phyloP scores from a whole-genome alignment of 2,113 vertebrate species.

The Poicephalus gulielmi region DNA sequence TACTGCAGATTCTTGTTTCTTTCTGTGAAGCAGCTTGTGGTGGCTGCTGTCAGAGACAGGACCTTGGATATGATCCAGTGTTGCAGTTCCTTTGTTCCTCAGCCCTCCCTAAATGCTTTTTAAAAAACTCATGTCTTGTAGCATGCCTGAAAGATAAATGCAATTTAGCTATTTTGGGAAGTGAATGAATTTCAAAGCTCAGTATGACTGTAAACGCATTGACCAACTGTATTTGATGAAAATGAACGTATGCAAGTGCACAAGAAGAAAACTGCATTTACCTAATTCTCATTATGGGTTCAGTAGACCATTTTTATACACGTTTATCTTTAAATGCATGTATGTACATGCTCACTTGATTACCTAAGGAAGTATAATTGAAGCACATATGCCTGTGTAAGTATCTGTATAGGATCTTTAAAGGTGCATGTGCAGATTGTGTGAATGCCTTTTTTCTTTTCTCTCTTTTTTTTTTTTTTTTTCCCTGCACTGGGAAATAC shows the following conservation, averaged over 20 bases:
- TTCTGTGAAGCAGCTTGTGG: constrained; percentile 50
- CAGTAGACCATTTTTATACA: neutral
- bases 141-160: neutral
- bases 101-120: neutral
- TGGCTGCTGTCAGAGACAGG: constrained; percentile 52
- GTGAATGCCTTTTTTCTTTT: neutral
- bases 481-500: rapidly evolving
- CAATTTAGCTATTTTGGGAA: neutral
- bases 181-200: neutral
- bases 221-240: neutral
- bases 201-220: neutral
- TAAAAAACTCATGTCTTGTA: neutral
- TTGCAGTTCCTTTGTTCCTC: constrained; percentile 51
- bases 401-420: neutral
- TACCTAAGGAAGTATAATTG: neutral
- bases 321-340: neutral
- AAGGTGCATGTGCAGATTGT: rapidly evolving
- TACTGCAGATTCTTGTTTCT: constrained; percentile 8
- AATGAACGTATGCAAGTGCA: neutral
- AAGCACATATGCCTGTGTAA: neutral
- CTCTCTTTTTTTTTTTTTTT: no score
- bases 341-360: neutral
- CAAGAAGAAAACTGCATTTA: neutral
- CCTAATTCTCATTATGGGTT: neutral
- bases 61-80: constrained; percentile 34